Conservation (phyloP, 2,888 invertebrate species). For the Orthosia incerta region DNA sequence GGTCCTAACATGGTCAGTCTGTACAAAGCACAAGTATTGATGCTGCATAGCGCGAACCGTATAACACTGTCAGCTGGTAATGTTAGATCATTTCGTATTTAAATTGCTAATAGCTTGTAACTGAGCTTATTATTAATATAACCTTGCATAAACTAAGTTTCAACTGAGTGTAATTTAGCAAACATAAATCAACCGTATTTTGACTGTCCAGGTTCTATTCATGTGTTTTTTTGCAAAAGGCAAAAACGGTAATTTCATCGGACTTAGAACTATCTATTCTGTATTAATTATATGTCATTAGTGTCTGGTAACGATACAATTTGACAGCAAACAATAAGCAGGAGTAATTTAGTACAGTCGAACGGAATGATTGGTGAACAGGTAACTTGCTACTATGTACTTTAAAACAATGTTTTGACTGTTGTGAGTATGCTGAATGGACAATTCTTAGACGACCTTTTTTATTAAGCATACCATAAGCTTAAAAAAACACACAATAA, state of each 20-base stretch:
- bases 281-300: conserved; percentile 50
- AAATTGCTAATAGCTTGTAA: conserved; percentile 68
- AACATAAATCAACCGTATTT: conserved; percentile 26
- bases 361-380: conserved; percentile 1
- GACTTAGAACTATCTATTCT: conserved; percentile 24
- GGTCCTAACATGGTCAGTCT: conserved; percentile 14
- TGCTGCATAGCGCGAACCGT: conserved; percentile 34
- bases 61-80: conserved; percentile 68
- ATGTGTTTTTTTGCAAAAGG: conserved; percentile 1
- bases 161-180: conserved; percentile 18
- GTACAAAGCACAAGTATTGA: conserved; percentile 39
- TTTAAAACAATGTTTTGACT: background rate
- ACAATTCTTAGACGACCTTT: background rate
- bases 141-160: conserved; percentile 13
- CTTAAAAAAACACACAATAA: background rate
- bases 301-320: conserved; percentile 45
- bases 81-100: conserved; percentile 67
- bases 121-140: conserved; percentile 36
- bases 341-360: conserved; percentile 38
- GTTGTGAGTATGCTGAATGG: background rate
- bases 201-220: background rate
- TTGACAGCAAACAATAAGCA: conserved; percentile 48
- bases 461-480: background rate
- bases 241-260: conserved; percentile 19
- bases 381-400: background rate